Conservation (phyloP, 2,888 invertebrate genomes). For the Sisyra nigra region DNA sequence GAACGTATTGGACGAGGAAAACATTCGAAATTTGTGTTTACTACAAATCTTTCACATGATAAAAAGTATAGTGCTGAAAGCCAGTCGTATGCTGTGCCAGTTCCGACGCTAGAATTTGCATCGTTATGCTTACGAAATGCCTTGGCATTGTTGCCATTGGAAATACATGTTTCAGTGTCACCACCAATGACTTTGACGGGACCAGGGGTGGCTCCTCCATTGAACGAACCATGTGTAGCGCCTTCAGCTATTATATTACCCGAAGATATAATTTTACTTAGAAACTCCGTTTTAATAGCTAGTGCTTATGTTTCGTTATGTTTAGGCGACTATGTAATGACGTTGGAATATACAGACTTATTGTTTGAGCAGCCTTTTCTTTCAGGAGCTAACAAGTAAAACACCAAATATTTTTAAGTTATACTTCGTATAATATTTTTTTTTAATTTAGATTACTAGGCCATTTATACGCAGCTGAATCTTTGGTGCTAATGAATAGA, state of each 20-base stretch:
- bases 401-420: neutral
- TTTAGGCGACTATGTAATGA: constrained; percentile 66
- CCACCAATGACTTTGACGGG: constrained; percentile 11
- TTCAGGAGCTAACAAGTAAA: constrained; percentile 51
- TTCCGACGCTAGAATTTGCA: constrained; percentile 79
- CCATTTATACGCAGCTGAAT: constrained; percentile 81
- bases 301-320: constrained; percentile 74
- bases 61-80: constrained; percentile 40
- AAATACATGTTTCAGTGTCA: constrained; percentile 25
- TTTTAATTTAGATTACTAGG: constrained; percentile 48
- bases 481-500: constrained; percentile 64
- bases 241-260: constrained; percentile 47
- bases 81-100: constrained; percentile 72
- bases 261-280: constrained; percentile 40
- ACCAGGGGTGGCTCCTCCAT: constrained; percentile 19
- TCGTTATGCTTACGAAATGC: constrained; percentile 79
- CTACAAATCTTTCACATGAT: constrained; percentile 34
- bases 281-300: constrained; percentile 53
- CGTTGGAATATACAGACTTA: constrained; percentile 60
- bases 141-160: constrained; percentile 46
- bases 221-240: constrained; percentile 27
- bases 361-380: constrained; percentile 55
- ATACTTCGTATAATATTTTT: constrained; percentile 4
- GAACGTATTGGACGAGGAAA: constrained; percentile 39
- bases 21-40: constrained; percentile 44